Conservation (phyloP, 2,888 invertebrate species). For the Idaea aversata region DNA sequence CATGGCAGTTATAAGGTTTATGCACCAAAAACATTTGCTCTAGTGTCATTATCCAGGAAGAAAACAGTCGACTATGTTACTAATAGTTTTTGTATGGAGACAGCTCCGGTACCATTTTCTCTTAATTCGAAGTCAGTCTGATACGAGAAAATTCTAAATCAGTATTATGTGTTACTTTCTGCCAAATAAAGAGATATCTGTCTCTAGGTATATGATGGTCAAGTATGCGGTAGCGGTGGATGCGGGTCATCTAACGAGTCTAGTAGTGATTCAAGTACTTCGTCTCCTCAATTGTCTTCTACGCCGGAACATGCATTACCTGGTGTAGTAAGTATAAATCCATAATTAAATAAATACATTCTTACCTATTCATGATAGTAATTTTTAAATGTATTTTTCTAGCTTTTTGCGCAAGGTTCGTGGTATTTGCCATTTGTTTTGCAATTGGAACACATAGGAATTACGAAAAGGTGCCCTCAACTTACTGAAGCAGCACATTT, state of each 20-base stretch:
- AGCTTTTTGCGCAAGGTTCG: slow-evolving; percentile 91
- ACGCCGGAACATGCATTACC: slow-evolving; percentile 95
- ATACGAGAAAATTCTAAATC: no score
- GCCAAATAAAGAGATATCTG: not conserved
- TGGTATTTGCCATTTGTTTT: slow-evolving; percentile 90
- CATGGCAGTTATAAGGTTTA: no score
- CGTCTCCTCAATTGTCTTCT: slow-evolving; percentile 93
- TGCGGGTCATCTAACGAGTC: slow-evolving; percentile 85
- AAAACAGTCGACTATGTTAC: no score
- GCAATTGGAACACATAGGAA: slow-evolving; percentile 93
- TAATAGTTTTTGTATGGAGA: no score
- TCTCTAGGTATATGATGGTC: slow-evolving; percentile 69
- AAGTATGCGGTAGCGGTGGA: slow-evolving; percentile 72
- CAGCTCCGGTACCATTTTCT: no score
- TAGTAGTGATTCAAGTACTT: slow-evolving; percentile 96
- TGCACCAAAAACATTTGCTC: no score
- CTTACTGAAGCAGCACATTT: slow-evolving; percentile 91
- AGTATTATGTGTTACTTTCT: no score
- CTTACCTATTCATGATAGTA: not conserved
- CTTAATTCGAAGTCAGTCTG: no score
- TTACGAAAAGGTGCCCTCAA: slow-evolving; percentile 87
- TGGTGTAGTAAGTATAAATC: slow-evolving; percentile 87
- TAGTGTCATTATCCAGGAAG: no score
- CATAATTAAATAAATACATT: slow-evolving; percentile 3
- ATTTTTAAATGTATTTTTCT: slow-evolving; percentile 17